A percentile compares a stretch with the other conserved stretches of the same genome.
Conservation (phyloP, 2,113 vertebrate genomes). For the Equus przewalskii region DNA sequence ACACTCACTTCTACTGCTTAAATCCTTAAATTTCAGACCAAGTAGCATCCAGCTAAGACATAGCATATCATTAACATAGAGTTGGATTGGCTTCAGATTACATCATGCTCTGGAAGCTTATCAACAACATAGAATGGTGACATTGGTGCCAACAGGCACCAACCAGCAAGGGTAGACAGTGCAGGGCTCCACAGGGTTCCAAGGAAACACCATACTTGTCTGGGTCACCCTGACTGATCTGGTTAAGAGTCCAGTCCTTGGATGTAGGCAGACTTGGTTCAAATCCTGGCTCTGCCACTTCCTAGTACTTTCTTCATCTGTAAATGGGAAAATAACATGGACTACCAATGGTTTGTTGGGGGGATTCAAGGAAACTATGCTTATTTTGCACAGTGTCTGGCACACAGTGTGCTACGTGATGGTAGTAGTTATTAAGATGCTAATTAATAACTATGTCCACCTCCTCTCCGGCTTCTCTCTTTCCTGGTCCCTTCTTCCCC, state of each 20-base stretch:
- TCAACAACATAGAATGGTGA: not conserved
- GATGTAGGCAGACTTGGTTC: not conserved
- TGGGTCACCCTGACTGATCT: not conserved
- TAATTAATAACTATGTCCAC: not conserved
- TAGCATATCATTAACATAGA: not conserved
- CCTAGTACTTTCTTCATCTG: not conserved
- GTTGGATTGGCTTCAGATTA: not conserved
- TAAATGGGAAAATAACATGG: not conserved
- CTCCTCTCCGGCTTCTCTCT: not conserved
- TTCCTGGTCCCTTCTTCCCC: not conserved
- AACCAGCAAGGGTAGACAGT: not conserved
- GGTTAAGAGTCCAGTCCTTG: not conserved
- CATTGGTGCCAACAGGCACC: not conserved
- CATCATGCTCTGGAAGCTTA: not conserved
- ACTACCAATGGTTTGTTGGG: not conserved
- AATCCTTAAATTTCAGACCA: not conserved
- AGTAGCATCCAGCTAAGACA: not conserved
- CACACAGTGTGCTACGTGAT: not conserved
- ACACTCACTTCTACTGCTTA: not conserved
- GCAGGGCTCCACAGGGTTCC: not conserved
- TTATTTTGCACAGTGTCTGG: not conserved
- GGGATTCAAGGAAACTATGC: not conserved
- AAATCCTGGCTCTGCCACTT: not conserved
- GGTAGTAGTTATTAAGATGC: not conserved
- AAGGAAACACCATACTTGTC: not conserved